Conservation (phyloP, 2,113 vertebrate species). For the Aleadryas rufinucha region DNA sequence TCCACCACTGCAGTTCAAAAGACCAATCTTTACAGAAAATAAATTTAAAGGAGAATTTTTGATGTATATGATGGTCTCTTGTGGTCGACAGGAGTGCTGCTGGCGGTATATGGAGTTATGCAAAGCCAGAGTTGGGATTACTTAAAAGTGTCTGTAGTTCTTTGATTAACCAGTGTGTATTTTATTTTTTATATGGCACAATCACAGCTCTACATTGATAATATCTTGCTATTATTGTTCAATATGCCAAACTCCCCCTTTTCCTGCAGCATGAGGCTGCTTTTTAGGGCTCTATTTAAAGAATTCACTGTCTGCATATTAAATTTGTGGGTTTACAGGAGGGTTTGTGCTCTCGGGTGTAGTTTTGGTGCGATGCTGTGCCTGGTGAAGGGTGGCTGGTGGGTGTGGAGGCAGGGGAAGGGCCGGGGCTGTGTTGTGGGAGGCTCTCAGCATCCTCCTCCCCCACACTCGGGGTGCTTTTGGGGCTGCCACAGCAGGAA, state of each 20-base stretch:
- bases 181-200: conserved; percentile 77
- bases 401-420: neutral
- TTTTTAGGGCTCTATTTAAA: neutral
- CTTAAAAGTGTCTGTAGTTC: conserved; percentile 77
- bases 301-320: neutral
- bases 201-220: conserved; percentile 72
- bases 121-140: conserved; percentile 75
- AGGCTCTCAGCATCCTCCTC: neutral
- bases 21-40: conserved; percentile 83
- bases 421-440: neutral
- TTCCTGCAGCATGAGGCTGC: conserved; percentile 11
- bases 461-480: accelerated
- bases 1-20: conserved; percentile 78
- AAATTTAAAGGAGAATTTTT: conserved; percentile 85
- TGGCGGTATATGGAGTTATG: conserved; percentile 71
- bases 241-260: conserved; percentile 2
- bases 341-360: accelerated
- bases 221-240: conserved; percentile 69
- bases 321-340: accelerated
- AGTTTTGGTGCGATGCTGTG: accelerated
- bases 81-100: conserved; percentile 73
- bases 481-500: neutral
- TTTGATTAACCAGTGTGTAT: conserved; percentile 80
- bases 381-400: accelerated
- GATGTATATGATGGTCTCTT: conserved; percentile 79